A percentile compares a stretch with the other conserved stretches of the same genome.
Conservation (phyloP, 2,113 vertebrate genomes). For the Tragelaphus strepsiceros region DNA sequence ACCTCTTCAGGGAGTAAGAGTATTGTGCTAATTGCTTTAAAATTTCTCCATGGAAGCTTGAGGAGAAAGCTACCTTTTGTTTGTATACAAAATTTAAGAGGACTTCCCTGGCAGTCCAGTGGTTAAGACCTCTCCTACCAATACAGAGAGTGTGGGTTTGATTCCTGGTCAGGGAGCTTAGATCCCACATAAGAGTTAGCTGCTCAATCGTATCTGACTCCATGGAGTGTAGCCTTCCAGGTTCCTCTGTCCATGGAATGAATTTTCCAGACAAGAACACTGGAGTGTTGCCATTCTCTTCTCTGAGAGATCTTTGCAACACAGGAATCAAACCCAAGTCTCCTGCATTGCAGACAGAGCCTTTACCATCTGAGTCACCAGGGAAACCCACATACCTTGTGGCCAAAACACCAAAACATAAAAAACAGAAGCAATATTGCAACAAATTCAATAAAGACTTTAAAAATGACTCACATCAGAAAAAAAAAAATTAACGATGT, state of each 20-base stretch:
- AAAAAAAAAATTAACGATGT: not conserved
- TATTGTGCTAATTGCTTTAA: not conserved
- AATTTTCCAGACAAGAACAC: not conserved
- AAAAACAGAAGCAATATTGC: not conserved
- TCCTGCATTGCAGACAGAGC: not conserved
- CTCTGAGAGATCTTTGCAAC: not conserved
- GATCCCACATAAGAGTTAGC: not conserved
- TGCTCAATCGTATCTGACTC: not conserved
- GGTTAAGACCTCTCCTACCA: not conserved
- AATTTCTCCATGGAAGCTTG: not conserved
- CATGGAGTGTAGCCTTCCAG: not conserved
- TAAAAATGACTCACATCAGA: not conserved
- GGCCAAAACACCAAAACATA: not conserved
- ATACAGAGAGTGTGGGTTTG: not conserved
- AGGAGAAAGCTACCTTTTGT: not conserved
- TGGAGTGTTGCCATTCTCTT: not conserved
- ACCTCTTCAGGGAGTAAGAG: not conserved
- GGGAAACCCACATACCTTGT: not conserved
- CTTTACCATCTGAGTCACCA: not conserved
- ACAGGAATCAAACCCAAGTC: not conserved
- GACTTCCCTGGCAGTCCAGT: not conserved
- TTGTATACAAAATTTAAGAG: not conserved
- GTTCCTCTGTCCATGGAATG: not conserved
- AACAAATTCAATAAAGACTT: not conserved
- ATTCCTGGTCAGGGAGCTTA: not conserved